Percentiles rank a stretch among this genome's conserved stretches.
phyloP scores from a whole-genome alignment of 2,888 invertebrate species.

The Disparrhopalites patrizii region DNA sequence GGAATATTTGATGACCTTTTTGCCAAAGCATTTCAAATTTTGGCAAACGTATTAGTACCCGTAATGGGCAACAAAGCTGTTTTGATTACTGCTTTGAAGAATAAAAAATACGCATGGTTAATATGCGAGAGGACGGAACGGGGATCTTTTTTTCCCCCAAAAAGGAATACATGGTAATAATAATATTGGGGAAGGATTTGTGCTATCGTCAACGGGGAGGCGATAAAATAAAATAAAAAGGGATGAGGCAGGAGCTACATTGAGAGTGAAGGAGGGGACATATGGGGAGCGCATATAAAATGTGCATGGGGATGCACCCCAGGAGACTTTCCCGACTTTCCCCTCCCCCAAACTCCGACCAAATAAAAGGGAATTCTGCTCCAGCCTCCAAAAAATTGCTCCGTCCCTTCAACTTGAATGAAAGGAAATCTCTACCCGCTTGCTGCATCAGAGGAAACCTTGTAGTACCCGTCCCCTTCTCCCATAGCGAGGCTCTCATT shows the following conservation, averaged over 20 bases:
- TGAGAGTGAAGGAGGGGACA: slow-evolving; percentile 13
- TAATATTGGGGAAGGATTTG: slow-evolving; percentile 38
- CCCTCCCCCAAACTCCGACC: no score
- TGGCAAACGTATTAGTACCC: no score
- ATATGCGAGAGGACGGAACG: no score
- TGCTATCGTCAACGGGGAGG: slow-evolving; percentile 34
- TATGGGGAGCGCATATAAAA: slow-evolving; percentile 29
- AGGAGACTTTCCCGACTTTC: slow-evolving; percentile 22
- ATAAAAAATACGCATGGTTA: no score
- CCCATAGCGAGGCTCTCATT: background rate
- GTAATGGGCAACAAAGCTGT: no score
- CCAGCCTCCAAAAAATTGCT: no score
- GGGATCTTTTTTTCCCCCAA: background rate
- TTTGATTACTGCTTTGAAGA: no score
- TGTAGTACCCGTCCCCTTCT: background rate
- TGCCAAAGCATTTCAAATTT: no score
- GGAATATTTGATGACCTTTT: no score
- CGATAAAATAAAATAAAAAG: slow-evolving; percentile 37
- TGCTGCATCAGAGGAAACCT: background rate
- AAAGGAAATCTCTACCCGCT: no score
- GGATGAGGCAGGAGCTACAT: slow-evolving; percentile 10
- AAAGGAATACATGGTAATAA: background rate
- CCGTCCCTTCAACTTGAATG: no score
- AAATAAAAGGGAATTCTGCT: no score
- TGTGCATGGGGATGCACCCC: slow-evolving; percentile 30